A percentile compares a stretch with the other conserved stretches of the same genome.
Evolutionary conservation across 2,797 vertebrate species (phyloP).

Genomic region (Acipenser transmontanus): DNA sequence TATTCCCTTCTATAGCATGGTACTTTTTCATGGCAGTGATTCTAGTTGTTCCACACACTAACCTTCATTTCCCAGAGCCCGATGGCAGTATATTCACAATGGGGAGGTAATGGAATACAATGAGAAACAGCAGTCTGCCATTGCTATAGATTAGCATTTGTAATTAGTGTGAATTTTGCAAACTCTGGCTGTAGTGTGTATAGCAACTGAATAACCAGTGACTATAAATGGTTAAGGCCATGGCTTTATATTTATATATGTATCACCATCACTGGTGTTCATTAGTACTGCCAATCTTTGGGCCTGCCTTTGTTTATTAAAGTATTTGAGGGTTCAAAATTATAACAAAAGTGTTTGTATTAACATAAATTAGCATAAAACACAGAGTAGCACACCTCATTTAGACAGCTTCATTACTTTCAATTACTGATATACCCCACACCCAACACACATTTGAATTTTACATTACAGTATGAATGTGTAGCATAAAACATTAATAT

Average conservation of each 20-base stretch:
- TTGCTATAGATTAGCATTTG: slow-evolving; percentile 37
- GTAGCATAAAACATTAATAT: too few species aligned
- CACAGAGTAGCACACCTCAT: slow-evolving; percentile 58
- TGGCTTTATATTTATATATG: neutral
- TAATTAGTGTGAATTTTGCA: slow-evolving; percentile 40
- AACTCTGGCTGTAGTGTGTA: slow-evolving; percentile 26
- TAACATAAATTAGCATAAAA: slow-evolving; percentile 75
- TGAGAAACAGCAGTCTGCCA: slow-evolving; percentile 35
- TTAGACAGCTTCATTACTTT: slow-evolving; percentile 56
- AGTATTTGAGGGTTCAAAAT: slow-evolving; percentile 19
- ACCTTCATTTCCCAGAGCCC: neutral
- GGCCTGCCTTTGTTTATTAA: slow-evolving; percentile 54
- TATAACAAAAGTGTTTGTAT: slow-evolving; percentile 55
- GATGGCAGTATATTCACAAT: slow-evolving; percentile 9
- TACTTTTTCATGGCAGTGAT: too few species aligned
- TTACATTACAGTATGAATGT: too few species aligned
- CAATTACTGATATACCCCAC: slow-evolving; percentile 26
- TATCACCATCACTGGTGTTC: neutral
- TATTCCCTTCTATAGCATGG: too few species aligned
- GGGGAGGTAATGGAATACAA: slow-evolving; percentile 34
- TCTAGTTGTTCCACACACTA: neutral
- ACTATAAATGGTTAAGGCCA: neutral
- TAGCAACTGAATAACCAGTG: neutral
- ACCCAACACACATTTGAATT: slow-evolving; percentile 41
- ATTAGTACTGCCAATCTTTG: neutral